phyloP scores from a whole-genome alignment of 2,113 vertebrate species.

The Peucedramus taeniatus region DNA sequence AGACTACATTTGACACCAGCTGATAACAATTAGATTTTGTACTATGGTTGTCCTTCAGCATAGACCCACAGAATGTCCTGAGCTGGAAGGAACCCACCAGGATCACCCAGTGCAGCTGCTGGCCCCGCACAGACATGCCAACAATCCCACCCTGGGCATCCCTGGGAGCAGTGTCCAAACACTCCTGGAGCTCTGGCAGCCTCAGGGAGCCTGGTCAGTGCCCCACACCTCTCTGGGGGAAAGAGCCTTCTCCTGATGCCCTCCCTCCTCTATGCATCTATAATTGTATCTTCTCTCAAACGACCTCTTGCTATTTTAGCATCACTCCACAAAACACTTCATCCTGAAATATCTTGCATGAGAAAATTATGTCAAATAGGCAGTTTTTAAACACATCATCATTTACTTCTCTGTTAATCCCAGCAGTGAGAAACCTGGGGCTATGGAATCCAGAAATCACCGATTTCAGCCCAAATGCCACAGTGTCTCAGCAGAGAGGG shows the following conservation, averaged over 20 bases:
- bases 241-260: background rate
- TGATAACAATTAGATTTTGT: background rate
- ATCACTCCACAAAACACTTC: background rate
- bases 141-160: background rate
- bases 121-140: background rate
- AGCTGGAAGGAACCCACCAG: background rate
- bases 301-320: background rate
- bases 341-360: background rate
- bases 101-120: rapidly evolving
- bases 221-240: background rate
- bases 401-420: background rate
- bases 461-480: background rate
- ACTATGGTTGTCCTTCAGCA: background rate
- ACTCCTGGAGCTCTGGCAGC: background rate
- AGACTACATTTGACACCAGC: background rate
- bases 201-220: background rate
- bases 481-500: background rate
- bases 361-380: background rate
- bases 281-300: background rate
- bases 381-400: background rate
- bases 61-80: background rate
- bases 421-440: background rate
- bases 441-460: background rate
- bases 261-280: background rate
- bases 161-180: rapidly evolving